A percentile compares a stretch with the other conserved stretches of the same genome.
phyloP scores from a whole-genome alignment of 2,113 vertebrate species.

The Corythornis cristatus region DNA sequence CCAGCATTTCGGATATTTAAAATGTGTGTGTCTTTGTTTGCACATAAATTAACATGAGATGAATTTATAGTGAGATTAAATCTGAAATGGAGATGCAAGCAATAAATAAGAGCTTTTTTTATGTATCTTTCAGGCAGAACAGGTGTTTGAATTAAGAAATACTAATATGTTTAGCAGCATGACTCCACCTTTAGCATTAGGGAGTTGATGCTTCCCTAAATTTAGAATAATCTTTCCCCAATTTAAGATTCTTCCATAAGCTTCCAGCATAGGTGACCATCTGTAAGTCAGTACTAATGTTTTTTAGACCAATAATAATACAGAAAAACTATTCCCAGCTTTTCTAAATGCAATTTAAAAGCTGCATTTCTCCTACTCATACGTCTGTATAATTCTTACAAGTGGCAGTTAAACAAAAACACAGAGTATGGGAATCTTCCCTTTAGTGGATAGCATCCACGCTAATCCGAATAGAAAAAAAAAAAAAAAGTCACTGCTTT shows the following conservation, averaged over 20 bases:
- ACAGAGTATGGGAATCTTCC: not conserved
- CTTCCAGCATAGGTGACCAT: conserved; percentile 83
- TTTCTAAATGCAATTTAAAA: not conserved
- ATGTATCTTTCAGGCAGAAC: conserved; percentile 77
- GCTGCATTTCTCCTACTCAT: not conserved
- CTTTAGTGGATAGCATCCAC: not conserved
- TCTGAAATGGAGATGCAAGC: conserved; percentile 82
- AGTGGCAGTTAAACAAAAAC: conserved; percentile 6
- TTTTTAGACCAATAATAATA: conserved; percentile 64
- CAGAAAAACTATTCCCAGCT: not conserved
- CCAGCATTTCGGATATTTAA: conserved; percentile 85
- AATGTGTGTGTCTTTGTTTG: conserved; percentile 86
- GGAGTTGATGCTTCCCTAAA: conserved; percentile 79
- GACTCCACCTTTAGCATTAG: conserved; percentile 83
- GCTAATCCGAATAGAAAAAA: not conserved
- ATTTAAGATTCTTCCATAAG: conserved; percentile 76
- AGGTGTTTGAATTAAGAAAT: conserved; percentile 86
- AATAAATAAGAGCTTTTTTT: conserved; percentile 81
- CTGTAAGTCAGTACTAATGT: conserved; percentile 76
- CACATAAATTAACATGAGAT: conserved; percentile 88
- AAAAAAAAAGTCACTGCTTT: not conserved
- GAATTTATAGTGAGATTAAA: conserved; percentile 85
- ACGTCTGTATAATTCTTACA: conserved; percentile 28
- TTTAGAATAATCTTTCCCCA: conserved; percentile 79
- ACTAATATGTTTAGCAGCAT: conserved; percentile 85